Evolutionary conservation across 2,113 vertebrate genomes (phyloP).

Genomic region (Beaufortia kweichowensis): DNA sequence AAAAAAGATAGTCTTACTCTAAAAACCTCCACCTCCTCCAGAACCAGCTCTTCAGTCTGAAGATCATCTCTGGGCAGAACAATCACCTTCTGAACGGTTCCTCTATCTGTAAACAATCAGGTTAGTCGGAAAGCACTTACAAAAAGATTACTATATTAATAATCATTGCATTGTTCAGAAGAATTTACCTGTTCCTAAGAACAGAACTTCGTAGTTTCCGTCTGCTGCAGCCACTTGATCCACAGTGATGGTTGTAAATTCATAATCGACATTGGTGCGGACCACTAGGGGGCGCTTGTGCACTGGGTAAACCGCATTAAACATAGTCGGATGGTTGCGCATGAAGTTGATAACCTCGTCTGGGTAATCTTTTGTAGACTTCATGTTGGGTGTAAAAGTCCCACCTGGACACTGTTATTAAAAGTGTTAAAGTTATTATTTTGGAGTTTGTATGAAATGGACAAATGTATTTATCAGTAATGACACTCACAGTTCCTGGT

Average conservation of each 20-base stretch:
- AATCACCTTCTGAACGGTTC: slow-evolving; percentile 96
- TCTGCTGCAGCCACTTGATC: slow-evolving; percentile 97
- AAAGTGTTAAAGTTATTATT: neutral
- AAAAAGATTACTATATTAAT: neutral
- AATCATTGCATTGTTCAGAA: neutral
- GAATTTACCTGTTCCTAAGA: slow-evolving; percentile 93
- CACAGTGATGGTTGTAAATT: slow-evolving; percentile 94
- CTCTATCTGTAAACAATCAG: slow-evolving; percentile 78
- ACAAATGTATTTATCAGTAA: neutral
- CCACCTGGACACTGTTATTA: slow-evolving; percentile 89
- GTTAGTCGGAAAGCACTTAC: neutral
- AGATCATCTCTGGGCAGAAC: slow-evolving; percentile 94
- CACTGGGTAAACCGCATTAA: slow-evolving; percentile 90
- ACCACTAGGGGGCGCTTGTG: slow-evolving; percentile 96
- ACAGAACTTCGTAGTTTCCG: slow-evolving; percentile 97
- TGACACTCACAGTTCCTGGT: slow-evolving; percentile 88
- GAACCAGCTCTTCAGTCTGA: slow-evolving; percentile 92
- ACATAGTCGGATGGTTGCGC: slow-evolving; percentile 95
- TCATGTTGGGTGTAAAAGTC: slow-evolving; percentile 97
- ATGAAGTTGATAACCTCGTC: slow-evolving; percentile 99
- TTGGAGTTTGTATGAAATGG: neutral
- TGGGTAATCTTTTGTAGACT: slow-evolving; percentile 97
- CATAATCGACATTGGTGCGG: slow-evolving; percentile 91
- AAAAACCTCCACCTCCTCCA: slow-evolving; percentile 97
- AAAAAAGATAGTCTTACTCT: slow-evolving; percentile 61